Base-by-base conservation (phyloP, 2,888 invertebrate genomes). In the Quadriops clusia region DNA sequence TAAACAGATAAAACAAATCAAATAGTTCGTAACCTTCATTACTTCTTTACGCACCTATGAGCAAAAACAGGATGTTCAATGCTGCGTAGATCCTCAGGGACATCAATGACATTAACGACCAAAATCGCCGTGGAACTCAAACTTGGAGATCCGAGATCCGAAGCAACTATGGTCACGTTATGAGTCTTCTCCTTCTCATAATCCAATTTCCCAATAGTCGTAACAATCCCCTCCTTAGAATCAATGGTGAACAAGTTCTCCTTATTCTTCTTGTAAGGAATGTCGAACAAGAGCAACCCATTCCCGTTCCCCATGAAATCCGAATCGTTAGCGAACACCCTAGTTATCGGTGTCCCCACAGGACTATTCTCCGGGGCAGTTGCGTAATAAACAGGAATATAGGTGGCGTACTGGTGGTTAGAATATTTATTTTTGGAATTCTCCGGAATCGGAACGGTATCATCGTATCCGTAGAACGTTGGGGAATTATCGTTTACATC, bases 241-340 rank as follows among this genome's bases (percentile, higher is more conserved):
- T 90, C 87, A 28, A 90, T 81, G 11, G 77, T 67, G 51, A 89
- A 87, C 23, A 78, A 56, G 47, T 69, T 70, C 1, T 71, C 60
- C 20, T 70, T 66, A 46, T 73, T 68, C 38, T 71, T 75, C 38
- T 67, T 67, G 36, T 78, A 74, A 1, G 76, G 72, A 23, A 87
- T 64, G 43, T 81, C 80, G 42, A 80, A 89, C 1, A 87, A 60
- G 3, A 89, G 74, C 23, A 86, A 59, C 0, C 87, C 87, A 49
- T 89, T 89, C n/a, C 87, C 87, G 49, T 87, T 86, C 2, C 83
- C 82, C 23, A 74, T 61, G 43, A 83, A 84, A 54, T 90, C 89
- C 8, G 81, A 75, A 58, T 90, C 89, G 40, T 86, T 85, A 1
- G 89, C 89, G 37, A 71, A 76, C 2, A 89, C 73, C 56, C 74